Evolutionary conservation across 2,113 vertebrate species (phyloP).

Genomic region (Anhinga rufa): DNA sequence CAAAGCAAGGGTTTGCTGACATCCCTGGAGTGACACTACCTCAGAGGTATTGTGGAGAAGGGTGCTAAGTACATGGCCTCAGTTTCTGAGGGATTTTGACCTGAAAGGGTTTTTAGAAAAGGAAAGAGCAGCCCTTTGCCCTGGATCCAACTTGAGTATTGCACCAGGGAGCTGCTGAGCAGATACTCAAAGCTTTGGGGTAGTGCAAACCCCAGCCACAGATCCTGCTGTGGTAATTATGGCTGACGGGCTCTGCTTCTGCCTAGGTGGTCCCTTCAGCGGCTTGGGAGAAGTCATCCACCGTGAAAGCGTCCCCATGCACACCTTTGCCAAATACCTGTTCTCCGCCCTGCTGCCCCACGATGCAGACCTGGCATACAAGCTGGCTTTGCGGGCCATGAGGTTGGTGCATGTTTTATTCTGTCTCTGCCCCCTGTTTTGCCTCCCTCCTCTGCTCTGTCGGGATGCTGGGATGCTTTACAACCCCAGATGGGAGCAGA

Average conservation of each 20-base stretch:
- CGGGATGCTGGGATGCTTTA: neutral
- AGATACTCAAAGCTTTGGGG: neutral
- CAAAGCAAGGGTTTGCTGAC: neutral
- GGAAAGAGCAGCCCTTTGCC: neutral
- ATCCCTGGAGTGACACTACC: neutral
- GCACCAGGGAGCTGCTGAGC: neutral
- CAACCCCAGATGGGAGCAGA: neutral
- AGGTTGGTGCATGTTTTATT: constrained; percentile 76
- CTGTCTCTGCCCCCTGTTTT: neutral
- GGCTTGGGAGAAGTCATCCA: constrained; percentile 96
- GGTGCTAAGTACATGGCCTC: neutral
- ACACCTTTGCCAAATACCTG: constrained; percentile 97
- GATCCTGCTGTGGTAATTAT: neutral
- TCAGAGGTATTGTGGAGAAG: neutral
- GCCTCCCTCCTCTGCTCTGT: neutral
- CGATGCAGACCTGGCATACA: constrained; percentile 94
- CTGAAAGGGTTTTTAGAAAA: neutral
- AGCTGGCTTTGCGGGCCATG: constrained; percentile 94
- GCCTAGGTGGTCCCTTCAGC: constrained; percentile 92
- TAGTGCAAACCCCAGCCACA: neutral
- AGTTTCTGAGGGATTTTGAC: neutral
- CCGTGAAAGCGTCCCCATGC: constrained; percentile 97
- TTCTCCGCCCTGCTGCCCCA: constrained; percentile 94
- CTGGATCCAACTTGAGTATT: neutral
- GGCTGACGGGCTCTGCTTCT: constrained; percentile 37